These are phyloP conservation scores for Synergus itoensis DNA, from an alignment of 2,888 invertebrate species.

Conservation along the genomic window DNA sequence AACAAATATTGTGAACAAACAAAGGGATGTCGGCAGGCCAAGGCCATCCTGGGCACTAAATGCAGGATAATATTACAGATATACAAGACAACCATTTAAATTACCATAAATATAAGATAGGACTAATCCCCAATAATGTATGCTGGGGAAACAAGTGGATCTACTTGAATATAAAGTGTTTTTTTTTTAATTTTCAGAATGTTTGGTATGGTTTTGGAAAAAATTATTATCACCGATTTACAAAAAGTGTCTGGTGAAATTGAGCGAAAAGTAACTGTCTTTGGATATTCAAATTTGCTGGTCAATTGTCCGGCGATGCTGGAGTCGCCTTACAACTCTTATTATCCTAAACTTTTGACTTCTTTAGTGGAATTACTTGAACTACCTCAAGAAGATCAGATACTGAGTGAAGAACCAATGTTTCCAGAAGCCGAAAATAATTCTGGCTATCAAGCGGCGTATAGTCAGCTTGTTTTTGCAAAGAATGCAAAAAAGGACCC, in stretches of 20 bases:
- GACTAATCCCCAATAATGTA: neutral
- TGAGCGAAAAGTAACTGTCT: constrained; percentile 94
- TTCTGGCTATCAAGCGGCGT: constrained; percentile 92
- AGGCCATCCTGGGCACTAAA: too few species aligned
- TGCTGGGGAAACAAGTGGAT: too few species aligned
- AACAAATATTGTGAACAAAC: too few species aligned
- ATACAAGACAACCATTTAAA: too few species aligned
- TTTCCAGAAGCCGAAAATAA: constrained; percentile 93
- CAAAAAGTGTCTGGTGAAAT: constrained; percentile 90
- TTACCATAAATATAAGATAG: too few species aligned
- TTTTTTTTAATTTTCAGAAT: constrained; percentile 81
- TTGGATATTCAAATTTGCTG: constrained; percentile 92
- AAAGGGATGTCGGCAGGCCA: too few species aligned
- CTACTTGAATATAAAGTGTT: neutral
- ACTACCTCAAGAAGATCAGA: constrained; percentile 89
- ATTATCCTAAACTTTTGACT: constrained; percentile 71
- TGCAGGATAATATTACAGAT: too few species aligned
- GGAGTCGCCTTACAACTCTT: constrained; percentile 82
- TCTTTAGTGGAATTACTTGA: constrained; percentile 91
- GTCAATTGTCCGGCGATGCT: constrained; percentile 87
- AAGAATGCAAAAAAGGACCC: constrained; percentile 87
- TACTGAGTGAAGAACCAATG: constrained; percentile 89
- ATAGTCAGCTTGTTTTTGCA: constrained; percentile 93
- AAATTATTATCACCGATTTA: constrained; percentile 91
- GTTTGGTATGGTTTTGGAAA: constrained; percentile 97